Percentiles rank a stretch among this genome's conserved stretches.
Conservation (phyloP, 2,113 vertebrate genomes). For the Microcebus lehilahytsara region DNA sequence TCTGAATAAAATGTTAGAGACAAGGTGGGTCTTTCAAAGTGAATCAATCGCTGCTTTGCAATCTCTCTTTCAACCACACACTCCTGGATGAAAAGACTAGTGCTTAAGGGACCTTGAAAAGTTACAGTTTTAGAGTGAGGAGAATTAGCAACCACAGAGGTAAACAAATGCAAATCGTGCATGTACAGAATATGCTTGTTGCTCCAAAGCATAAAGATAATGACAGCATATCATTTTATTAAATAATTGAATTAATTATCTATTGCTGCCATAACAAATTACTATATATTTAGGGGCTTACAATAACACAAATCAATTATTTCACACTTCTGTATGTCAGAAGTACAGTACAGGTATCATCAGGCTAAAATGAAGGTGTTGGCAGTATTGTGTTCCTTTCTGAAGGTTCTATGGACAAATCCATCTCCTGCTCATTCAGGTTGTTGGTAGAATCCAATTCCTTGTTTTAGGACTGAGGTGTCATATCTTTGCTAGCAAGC, state of each 20-base stretch:
- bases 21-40: neutral
- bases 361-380: neutral
- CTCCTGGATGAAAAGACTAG: neutral
- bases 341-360: neutral
- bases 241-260: neutral
- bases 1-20: neutral
- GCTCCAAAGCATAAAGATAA: neutral
- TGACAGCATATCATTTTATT: neutral
- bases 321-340: neutral
- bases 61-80: neutral
- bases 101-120: neutral
- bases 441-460: neutral
- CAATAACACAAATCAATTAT: neutral
- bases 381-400: neutral
- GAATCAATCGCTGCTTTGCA: neutral
- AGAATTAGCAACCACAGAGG: neutral
- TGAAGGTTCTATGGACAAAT: neutral
- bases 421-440: neutral
- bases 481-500: neutral
- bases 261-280: neutral
- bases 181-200: neutral
- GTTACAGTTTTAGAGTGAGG: neutral
- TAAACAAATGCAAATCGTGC: neutral
- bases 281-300: neutral
- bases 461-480: neutral